These are phyloP conservation scores for Synodontis membranacea DNA, from an alignment of 2,113 vertebrate genomes.

Conservation along the genomic window DNA sequence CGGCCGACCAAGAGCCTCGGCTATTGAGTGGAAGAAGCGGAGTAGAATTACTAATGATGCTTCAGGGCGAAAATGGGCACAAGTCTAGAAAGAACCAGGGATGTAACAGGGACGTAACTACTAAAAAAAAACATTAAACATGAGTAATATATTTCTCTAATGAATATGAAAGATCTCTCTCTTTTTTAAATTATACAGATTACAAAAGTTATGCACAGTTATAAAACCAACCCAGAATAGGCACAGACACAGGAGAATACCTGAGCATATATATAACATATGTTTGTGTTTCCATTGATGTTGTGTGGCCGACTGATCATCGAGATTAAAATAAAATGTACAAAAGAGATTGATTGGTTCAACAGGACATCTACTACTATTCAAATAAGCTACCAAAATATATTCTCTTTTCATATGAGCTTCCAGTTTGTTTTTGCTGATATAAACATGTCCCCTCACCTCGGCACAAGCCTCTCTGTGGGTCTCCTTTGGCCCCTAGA, in stretches of 20 bases:
- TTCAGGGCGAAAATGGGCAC: background rate
- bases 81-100: background rate
- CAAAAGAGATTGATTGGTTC: background rate
- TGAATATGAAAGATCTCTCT: background rate
- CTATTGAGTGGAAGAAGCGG: constrained; percentile 33
- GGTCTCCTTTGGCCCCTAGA: constrained; percentile 53
- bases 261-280: background rate
- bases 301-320: background rate
- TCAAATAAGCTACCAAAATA: background rate
- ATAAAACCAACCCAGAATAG: background rate
- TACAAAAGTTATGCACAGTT: background rate
- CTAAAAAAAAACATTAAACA: no score
- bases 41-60: background rate
- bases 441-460: constrained; percentile 47
- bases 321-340: background rate
- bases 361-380: background rate
- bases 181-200: background rate
- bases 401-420: background rate
- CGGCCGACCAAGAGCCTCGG: constrained; percentile 60
- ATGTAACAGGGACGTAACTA: background rate
- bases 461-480: constrained; percentile 60
- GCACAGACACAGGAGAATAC: background rate
- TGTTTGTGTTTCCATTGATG: background rate
- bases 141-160: background rate
- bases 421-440: constrained; percentile 1